Evolutionary conservation across 2,888 invertebrate species (phyloP), one percentile per base, ranked within the genome.

Genomic region (Drosophila maculinotata): DNA sequence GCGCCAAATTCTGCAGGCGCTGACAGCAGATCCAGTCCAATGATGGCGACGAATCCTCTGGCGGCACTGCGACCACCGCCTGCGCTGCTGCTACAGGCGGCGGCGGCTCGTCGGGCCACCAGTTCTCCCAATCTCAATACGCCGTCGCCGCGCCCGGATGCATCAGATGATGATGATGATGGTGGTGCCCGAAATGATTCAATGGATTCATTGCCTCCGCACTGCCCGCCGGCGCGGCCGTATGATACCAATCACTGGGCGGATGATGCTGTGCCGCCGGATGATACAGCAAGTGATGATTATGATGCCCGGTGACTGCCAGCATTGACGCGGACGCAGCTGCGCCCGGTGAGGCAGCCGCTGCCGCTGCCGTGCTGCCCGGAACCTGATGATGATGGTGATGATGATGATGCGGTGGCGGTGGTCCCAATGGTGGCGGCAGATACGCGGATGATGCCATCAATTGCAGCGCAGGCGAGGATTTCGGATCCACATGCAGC

Each of bases 131-230:
- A 73, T 93, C 93, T 95, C 95, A 96, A 93, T 96, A 96, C 48
- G 95, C 95, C 62, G 95, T 94, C 59, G 95, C 94, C 36, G 95
- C 95, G 8, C 95, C 95, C 25, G 94, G 94, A 90, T 94, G 94
- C 93, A 94, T 93, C 81, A 94, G 90, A 77, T 94, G 94, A 76
- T 94, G 94, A 69, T 94, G 94, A 65, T 93, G 93, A 88, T 94
- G 93, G 83, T 94, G 94, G 89, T 91, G 91, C 1, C 94, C 93
- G 67, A 93, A 92, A 76, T 92, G 92, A 84, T 93, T 91, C 47
- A 91, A 76, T 36, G 91, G 90, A 85, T 91, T 91, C 89, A 91
- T 92, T 3, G 91, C 89, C 51, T 91, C 92, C 39, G 90, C 89
- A 4, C 81, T 59, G 89, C 92, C 70, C 82, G 90, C 49, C 89